Percentiles rank a stretch among this genome's conserved stretches.
These are phyloP conservation scores for Ailurus styani DNA, from an alignment of 2,113 vertebrate species.

Conservation along the genomic window DNA sequence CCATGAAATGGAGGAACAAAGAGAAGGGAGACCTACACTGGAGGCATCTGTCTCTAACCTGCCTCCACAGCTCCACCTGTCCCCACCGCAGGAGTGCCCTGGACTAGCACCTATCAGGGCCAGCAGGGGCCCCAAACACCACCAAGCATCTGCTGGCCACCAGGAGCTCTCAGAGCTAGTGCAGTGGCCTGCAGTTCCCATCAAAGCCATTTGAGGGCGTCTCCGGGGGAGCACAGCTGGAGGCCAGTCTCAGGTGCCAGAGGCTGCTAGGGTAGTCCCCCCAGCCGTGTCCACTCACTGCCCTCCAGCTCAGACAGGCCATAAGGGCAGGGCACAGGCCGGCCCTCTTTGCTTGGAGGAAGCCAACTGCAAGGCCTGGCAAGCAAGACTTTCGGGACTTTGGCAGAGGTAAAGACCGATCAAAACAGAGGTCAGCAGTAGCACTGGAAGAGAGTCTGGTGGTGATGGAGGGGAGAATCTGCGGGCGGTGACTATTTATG, in stretches of 20 bases:
- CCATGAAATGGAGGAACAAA: neutral
- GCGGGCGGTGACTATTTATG: neutral
- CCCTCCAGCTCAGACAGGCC: neutral
- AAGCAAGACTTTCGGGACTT: neutral
- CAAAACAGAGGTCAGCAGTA: neutral
- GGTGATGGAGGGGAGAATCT: neutral
- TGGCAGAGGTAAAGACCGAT: neutral
- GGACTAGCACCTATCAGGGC: neutral
- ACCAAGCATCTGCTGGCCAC: too few species aligned
- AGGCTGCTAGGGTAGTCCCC: neutral
- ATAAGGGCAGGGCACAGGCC: neutral
- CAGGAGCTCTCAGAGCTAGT: neutral
- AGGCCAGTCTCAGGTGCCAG: neutral
- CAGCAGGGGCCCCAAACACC: too few species aligned
- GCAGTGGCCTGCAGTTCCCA: neutral
- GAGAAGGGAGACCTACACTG: neutral
- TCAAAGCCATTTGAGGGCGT: neutral
- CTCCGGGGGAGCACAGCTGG: accelerated
- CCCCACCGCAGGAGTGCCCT: neutral
- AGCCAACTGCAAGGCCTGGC: neutral
- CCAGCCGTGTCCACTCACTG: too few species aligned
- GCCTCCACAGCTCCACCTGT: neutral
- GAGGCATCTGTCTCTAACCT: neutral
- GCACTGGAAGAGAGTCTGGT: neutral
- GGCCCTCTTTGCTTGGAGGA: neutral